Conservation (phyloP, 92 coral and sea anemone species). For the Actinernus sp. region DNA sequence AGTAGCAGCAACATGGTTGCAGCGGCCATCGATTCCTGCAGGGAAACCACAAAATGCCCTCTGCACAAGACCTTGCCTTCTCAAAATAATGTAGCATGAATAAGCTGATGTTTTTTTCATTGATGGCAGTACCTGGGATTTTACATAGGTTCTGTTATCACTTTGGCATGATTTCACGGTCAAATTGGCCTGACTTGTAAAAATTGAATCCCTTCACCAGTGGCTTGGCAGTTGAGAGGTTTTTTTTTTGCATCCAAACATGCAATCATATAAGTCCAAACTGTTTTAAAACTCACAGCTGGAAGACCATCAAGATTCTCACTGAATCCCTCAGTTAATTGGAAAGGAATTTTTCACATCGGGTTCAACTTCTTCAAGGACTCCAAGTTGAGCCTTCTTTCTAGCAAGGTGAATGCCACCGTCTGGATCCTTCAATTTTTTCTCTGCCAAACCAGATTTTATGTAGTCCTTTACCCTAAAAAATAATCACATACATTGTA, state of each 20-base stretch:
- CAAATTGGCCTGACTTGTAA: conserved; percentile 35
- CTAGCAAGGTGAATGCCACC: too few relatives aligned
- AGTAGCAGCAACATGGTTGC: conserved; percentile 58
- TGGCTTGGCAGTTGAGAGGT: conserved; percentile 34
- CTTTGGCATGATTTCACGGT: conserved; percentile 18
- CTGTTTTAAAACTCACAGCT: conserved; percentile 9
- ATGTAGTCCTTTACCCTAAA: too few relatives aligned
- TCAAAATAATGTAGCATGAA: conserved; percentile 26
- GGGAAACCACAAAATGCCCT: conserved; percentile 52
- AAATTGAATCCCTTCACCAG: conserved; percentile 35
- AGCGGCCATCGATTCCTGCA: conserved; percentile 40
- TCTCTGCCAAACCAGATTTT: too few relatives aligned
- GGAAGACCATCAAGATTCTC: background rate
- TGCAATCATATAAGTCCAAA: conserved; percentile 37
- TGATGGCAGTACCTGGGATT: conserved; percentile 42
- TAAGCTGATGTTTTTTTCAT: conserved; percentile 46
- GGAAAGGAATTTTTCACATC: background rate
- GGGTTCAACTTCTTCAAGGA: background rate
- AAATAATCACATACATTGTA: too few relatives aligned
- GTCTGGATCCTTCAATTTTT: too few relatives aligned
- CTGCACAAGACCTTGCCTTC: conserved; percentile 14
- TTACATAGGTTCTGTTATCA: conserved; percentile 22
- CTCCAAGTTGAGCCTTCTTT: background rate
- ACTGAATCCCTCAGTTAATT: background rate
- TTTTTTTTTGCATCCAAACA: conserved; percentile 34